A percentile compares a stretch with the other conserved stretches of the same genome.
These are phyloP conservation scores for Cantharis rustica DNA, from an alignment of 2,888 invertebrate genomes.

Conservation along the genomic window DNA sequence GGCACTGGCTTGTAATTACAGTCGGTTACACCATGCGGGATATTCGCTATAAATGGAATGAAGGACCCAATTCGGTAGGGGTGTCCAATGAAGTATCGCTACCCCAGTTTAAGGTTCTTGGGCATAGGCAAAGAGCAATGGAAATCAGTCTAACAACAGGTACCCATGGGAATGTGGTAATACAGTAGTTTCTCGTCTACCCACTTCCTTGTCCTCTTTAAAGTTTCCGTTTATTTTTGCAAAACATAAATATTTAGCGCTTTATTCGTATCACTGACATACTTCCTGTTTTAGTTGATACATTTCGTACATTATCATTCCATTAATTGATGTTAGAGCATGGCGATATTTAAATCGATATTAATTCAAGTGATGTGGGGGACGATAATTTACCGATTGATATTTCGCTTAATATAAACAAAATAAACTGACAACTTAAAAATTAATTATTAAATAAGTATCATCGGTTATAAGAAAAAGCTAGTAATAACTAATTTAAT, in stretches of 20 bases:
- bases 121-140: constrained; percentile 94
- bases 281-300: background rate
- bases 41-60: constrained; percentile 97
- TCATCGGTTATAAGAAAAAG: background rate
- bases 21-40: constrained; percentile 98
- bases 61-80: constrained; percentile 92
- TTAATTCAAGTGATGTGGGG: background rate
- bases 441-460: background rate
- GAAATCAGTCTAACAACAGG: constrained; percentile 97
- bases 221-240: constrained; percentile 24
- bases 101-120: constrained; percentile 97
- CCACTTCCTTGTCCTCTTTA: constrained; percentile 27
- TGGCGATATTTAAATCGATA: background rate
- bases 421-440: background rate
- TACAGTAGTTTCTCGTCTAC: constrained; percentile 30
- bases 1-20: constrained; percentile 63
- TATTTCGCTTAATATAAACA: background rate
- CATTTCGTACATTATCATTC: background rate
- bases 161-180: constrained; percentile 60
- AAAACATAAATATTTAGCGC: constrained; percentile 14
- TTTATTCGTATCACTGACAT: constrained; percentile 15
- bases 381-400: background rate
- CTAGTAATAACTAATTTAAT: background rate
- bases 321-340: background rate
- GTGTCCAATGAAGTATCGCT: constrained; percentile 95